Evolutionary conservation across 1,140 invertebrate species (phyloP).

Genomic region (Sarcophaga bullata): DNA sequence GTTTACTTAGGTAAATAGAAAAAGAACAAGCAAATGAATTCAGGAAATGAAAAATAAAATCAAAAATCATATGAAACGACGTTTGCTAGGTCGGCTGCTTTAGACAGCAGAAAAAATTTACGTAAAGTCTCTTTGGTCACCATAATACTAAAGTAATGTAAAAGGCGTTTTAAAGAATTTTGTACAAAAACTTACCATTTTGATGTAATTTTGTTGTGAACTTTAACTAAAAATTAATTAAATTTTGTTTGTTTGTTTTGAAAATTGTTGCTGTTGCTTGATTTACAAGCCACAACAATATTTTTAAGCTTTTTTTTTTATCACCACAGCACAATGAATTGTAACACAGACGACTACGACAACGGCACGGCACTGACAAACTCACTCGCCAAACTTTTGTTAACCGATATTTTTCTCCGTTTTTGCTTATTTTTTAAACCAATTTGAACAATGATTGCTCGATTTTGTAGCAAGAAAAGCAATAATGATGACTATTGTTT

Average conservation of each 20-base stretch:
- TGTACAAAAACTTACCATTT: neutral
- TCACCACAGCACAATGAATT: neutral
- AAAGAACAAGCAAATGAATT: neutral
- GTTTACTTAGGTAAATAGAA: neutral
- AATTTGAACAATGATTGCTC: too few relatives aligned
- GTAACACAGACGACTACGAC: neutral
- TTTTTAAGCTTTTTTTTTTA: neutral
- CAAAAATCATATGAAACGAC: neutral
- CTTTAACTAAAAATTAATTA: too few relatives aligned
- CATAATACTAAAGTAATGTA: too few relatives aligned
- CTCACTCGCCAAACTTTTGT: too few relatives aligned
- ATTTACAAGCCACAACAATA: neutral
- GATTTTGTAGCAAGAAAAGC: too few relatives aligned
- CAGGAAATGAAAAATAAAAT: neutral
- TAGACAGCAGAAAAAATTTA: neutral
- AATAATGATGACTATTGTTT: constrained; percentile 10
- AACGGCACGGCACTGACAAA: too few relatives aligned
- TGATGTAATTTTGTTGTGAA: too few relatives aligned
- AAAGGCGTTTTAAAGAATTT: too few relatives aligned
- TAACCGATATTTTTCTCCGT: too few relatives aligned
- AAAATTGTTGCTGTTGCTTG: neutral
- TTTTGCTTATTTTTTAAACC: too few relatives aligned
- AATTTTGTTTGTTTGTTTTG: neutral
- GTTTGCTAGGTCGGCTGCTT: too few relatives aligned
- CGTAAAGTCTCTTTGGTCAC: neutral